These are phyloP conservation scores for Chaetodon auriga DNA, from an alignment of 2,113 vertebrate genomes.

Conservation along the genomic window DNA sequence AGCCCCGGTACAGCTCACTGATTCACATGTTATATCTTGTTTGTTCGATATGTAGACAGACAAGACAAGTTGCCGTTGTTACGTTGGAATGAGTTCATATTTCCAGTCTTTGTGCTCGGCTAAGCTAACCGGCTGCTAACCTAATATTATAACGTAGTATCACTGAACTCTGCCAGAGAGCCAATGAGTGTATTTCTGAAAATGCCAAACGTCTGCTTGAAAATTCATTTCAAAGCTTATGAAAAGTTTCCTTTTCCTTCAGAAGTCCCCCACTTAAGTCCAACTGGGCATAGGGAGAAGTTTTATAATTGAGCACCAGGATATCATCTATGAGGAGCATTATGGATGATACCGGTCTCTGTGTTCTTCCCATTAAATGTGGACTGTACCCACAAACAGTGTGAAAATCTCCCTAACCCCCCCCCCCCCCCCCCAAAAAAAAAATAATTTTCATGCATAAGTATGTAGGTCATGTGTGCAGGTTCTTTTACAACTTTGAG, in stretches of 20 bases:
- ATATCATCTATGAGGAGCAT: neutral
- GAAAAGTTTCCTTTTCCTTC: neutral
- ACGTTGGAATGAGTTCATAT: no score
- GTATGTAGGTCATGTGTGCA: neutral
- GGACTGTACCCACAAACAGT: neutral
- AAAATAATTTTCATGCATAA: neutral
- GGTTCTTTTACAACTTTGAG: neutral
- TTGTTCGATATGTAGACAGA: no score
- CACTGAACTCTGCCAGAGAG: neutral
- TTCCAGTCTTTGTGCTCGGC: no score
- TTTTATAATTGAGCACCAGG: conserved; percentile 4
- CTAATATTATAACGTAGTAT: neutral
- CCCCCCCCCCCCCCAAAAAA: no score
- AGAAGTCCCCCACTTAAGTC: conserved; percentile 1
- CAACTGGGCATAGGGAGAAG: conserved; percentile 3
- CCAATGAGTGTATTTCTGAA: neutral
- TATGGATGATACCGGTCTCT: neutral
- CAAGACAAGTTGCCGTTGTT: no score
- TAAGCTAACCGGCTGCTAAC: neutral
- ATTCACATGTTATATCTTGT: no score
- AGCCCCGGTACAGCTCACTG: no score
- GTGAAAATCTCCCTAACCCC: neutral
- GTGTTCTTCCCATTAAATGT: neutral
- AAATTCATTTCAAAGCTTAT: neutral
- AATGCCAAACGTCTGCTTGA: neutral